phyloP scores from a whole-genome alignment of 2,888 invertebrate genomes.

The Amblyjoppa proteus region DNA sequence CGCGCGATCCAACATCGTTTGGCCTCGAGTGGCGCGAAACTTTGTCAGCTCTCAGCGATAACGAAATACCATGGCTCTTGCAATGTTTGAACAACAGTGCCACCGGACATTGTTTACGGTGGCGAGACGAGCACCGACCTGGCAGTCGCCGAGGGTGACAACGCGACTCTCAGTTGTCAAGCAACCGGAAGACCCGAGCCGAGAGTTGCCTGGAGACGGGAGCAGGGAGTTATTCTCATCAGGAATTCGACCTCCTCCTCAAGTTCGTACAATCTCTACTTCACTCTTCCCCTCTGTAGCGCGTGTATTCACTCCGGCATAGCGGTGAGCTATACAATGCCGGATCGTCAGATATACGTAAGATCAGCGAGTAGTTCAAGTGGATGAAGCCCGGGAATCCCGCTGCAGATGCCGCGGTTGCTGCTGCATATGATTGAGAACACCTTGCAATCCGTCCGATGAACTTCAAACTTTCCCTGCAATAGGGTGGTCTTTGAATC shows the following conservation, averaged over 20 bases:
- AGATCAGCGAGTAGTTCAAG: constrained; percentile 40
- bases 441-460: constrained; percentile 37
- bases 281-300: constrained; percentile 2
- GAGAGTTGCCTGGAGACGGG: constrained; percentile 87
- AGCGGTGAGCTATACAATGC: neutral
- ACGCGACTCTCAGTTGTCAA: constrained; percentile 87
- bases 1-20: too few species aligned
- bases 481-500: too few species aligned
- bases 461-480: constrained; percentile 30
- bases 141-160: constrained; percentile 87
- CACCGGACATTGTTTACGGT: constrained; percentile 88
- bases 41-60: neutral
- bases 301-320: constrained; percentile 26
- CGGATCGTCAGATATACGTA: neutral
- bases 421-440: constrained; percentile 55
- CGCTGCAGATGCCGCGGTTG: neutral
- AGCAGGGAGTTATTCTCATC: constrained; percentile 87
- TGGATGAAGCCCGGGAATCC: constrained; percentile 48
- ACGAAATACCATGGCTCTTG: neutral
- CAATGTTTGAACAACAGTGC: constrained; percentile 84
- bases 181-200: constrained; percentile 87
- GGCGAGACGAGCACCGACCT: constrained; percentile 88
- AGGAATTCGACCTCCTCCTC: constrained; percentile 73
- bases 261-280: constrained; percentile 69
- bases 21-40: neutral